phyloP scores from a whole-genome alignment of 2,888 invertebrate genomes.

The Melanargia galathea region DNA sequence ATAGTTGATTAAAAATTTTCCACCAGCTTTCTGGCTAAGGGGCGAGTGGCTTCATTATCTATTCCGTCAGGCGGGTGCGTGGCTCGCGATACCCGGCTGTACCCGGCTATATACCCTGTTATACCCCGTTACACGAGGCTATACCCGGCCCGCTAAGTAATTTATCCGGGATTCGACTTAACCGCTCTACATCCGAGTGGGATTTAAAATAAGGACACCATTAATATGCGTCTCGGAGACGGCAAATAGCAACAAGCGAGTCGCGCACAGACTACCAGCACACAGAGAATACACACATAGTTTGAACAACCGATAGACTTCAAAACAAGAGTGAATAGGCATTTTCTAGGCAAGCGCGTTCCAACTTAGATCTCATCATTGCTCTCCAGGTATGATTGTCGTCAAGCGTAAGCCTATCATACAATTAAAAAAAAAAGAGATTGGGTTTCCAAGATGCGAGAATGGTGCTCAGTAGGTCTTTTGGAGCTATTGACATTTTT shows the following conservation, averaged over 20 bases:
- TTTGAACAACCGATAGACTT: no score
- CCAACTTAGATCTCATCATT: no score
- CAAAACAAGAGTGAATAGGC: no score
- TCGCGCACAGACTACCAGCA: slow-evolving; percentile 36
- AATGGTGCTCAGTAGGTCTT: no score
- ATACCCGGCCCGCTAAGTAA: slow-evolving; percentile 58
- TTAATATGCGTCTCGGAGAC: slow-evolving; percentile 67
- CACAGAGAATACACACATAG: slow-evolving; percentile 15
- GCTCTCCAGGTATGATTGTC: no score
- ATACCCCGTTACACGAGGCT: slow-evolving; percentile 18
- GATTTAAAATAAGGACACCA: slow-evolving; percentile 70
- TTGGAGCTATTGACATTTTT: no score
- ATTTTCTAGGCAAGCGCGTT: no score
- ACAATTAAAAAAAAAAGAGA: no score
- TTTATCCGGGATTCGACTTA: slow-evolving; percentile 70
- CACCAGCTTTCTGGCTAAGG: neutral
- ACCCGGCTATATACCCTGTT: slow-evolving; percentile 35
- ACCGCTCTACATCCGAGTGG: slow-evolving; percentile 61
- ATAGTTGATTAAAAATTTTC: neutral
- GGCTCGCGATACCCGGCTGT: slow-evolving; percentile 45
- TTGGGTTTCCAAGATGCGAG: no score
- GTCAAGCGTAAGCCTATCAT: no score
- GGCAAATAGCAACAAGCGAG: slow-evolving; percentile 63
- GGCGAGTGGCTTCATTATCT: slow-evolving; percentile 37
- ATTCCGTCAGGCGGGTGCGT: slow-evolving; percentile 41